phyloP scores from a whole-genome alignment of 2,888 invertebrate species.

The Oscheius sp. region DNA sequence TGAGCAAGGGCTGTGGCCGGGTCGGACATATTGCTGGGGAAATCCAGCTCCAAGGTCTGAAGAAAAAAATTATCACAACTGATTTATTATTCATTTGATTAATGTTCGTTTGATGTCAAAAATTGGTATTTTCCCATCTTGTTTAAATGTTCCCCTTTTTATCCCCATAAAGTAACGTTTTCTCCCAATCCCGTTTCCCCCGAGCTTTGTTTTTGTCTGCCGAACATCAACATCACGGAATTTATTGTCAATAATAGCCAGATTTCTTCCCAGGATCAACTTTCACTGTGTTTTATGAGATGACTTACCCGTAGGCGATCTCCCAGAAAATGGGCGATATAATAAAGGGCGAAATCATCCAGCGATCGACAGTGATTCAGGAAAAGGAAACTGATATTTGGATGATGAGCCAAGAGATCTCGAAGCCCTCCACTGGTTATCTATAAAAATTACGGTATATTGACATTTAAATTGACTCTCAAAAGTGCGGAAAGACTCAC shows the following conservation, averaged over 20 bases:
- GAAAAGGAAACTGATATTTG: constrained; percentile 63
- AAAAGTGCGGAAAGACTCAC: constrained; percentile 36
- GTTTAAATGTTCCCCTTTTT: too few relatives aligned
- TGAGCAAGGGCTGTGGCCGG: constrained; percentile 63
- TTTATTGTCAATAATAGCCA: constrained; percentile 3
- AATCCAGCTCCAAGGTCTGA: constrained; percentile 68
- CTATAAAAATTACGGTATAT: constrained; percentile 33
- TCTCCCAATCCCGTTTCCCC: background rate
- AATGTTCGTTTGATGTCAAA: too few relatives aligned
- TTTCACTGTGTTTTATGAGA: background rate
- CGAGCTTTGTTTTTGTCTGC: background rate
- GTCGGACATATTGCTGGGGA: constrained; percentile 65
- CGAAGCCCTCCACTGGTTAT: constrained; percentile 64
- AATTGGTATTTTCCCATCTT: too few relatives aligned
- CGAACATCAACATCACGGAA: background rate
- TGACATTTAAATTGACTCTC: background rate
- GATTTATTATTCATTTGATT: too few relatives aligned
- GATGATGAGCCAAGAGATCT: constrained; percentile 63
- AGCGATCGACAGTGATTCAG: constrained; percentile 68
- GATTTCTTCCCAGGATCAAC: background rate
- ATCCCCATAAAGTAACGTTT: background rate
- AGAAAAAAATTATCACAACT: constrained; percentile 43
- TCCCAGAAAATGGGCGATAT: constrained; percentile 69
- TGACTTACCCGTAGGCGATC: constrained; percentile 54
- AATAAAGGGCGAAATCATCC: constrained; percentile 70